Base-by-base conservation (phyloP, 2,888 invertebrate species). In the Rhyacophila evoluta region DNA sequence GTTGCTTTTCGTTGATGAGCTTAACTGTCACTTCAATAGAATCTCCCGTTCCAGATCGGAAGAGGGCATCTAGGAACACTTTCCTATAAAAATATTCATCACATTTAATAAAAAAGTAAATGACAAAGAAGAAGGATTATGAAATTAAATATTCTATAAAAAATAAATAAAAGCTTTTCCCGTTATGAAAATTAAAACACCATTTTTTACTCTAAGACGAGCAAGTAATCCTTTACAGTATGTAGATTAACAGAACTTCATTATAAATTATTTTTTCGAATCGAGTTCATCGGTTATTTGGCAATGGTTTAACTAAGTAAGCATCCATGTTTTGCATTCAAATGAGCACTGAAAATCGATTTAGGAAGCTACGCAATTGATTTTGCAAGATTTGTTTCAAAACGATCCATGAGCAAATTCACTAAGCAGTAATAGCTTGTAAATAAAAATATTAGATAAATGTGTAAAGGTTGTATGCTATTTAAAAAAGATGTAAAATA, bases 31-130 rank as follows among this genome's bases (percentile, higher is more conserved):
- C 93, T 83, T 94, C 93, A 19, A 97, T 92, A 10, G 95, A 91
- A 77, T 94, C 93, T 0, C 94, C 94, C 12, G 94, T 95, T 29
- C 94, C 95, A 0, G 96, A 91, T 77, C 94, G 93, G 83, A 96
- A 93, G 0, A 98, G 87, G 74, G 94, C 97, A 85, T 98, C 97
- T 75, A 96, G 86, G 85, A 95, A 94, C 4, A 95, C 92, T 83
- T 94, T 94, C 83, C 94, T 93, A 69, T 84, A 38, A 71, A 33
- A 41, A 38, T 12, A 41, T 38, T n/a, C n/a, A n/a, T n/a, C n/a
- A 38, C 11, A 19, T 28, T 36, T 10, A n/a, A 27, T 37, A 27
- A 11, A 19, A 37, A 12, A 3, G 11, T 19, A 37, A 12, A 25
- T 10, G 15, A 39, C 2, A 6, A n/a, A 1, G 12, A 38, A 11